These are phyloP conservation scores for Pocillopora meandrina DNA, from an alignment of 92 coral and sea anemone species.

Conservation along the genomic window DNA sequence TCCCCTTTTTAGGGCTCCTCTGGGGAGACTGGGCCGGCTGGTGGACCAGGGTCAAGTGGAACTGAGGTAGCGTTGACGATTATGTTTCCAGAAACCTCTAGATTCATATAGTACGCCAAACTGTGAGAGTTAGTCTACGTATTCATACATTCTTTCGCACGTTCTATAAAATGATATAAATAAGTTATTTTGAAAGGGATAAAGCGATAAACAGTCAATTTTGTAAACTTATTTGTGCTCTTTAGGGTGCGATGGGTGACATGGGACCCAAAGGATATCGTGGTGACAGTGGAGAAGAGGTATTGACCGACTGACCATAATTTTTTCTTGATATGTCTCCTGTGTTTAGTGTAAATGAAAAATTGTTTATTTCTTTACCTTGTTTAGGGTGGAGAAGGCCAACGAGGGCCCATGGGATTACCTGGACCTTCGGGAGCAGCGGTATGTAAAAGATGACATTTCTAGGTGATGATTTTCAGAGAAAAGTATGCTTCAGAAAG, in stretches of 20 bases:
- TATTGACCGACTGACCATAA: background rate
- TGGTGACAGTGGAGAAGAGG: slow-evolving; percentile 36
- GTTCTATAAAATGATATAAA: too few relatives aligned
- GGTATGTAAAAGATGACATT: background rate
- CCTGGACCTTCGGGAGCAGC: slow-evolving; percentile 10
- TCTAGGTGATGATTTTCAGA: too few relatives aligned
- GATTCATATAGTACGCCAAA: background rate
- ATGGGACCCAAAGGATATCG: slow-evolving; percentile 31
- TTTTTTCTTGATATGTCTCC: background rate
- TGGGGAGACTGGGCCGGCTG: slow-evolving; percentile 29
- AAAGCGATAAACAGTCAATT: background rate
- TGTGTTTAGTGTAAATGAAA: background rate
- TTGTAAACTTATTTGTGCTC: background rate
- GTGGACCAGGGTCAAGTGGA: slow-evolving; percentile 26
- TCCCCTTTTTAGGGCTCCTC: slow-evolving; percentile 10
- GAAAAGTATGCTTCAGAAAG: background rate
- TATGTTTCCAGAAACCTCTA: background rate
- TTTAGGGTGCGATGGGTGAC: slow-evolving; percentile 9
- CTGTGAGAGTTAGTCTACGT: too few relatives aligned
- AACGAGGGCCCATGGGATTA: slow-evolving; percentile 12
- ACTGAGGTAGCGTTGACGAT: slow-evolving; percentile 11
- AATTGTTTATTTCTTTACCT: background rate
- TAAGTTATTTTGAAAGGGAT: too few relatives aligned
- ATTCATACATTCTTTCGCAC: too few relatives aligned
- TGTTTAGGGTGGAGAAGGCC: slow-evolving; percentile 2